Conservation (phyloP, 2,113 vertebrate genomes). For the Clarias magur region DNA sequence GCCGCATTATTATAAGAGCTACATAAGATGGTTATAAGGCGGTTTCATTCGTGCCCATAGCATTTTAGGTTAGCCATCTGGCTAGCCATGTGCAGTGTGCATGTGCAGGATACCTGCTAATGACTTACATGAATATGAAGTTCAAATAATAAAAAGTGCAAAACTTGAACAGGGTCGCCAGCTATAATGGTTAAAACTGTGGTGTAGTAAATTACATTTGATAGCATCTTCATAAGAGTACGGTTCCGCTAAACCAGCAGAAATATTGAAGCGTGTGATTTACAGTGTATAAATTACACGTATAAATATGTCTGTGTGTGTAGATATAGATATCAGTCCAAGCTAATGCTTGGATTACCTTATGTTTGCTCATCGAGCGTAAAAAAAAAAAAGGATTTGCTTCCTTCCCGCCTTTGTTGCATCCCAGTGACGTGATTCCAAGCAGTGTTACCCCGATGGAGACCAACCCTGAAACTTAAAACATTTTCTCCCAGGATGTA, state of each 20-base stretch:
- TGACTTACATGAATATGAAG: background rate
- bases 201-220: background rate
- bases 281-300: too few relatives aligned
- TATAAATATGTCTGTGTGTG: too few relatives aligned
- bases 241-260: background rate
- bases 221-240: background rate
- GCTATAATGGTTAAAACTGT: background rate
- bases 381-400: background rate
- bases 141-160: background rate
- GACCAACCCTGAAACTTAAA: background rate
- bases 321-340: background rate
- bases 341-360: background rate
- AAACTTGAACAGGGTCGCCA: background rate
- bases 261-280: background rate
- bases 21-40: background rate
- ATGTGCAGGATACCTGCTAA: background rate
- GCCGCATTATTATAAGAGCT: background rate
- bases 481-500: background rate
- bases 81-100: background rate
- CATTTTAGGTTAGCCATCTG: background rate
- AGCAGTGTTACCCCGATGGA: background rate
- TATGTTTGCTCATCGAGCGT: background rate
- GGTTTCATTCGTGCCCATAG: background rate
- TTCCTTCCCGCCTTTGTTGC: background rate
- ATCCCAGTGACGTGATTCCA: background rate